Evolutionary conservation across 2,888 invertebrate genomes (phyloP).

Genomic region (Tuberolachnus salignus): DNA sequence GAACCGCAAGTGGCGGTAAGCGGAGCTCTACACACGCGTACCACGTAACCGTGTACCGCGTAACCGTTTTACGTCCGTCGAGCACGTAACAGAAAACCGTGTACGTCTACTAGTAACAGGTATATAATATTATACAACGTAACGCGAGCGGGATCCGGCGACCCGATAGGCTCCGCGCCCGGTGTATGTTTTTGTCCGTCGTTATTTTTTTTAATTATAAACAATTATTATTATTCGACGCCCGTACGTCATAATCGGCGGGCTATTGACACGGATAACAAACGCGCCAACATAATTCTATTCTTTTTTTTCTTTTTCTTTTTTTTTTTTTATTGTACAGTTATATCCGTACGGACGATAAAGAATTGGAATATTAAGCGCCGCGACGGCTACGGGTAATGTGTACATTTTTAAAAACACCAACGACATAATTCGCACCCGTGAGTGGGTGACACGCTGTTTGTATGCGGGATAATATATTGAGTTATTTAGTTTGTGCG

Average conservation of each 20-base stretch:
- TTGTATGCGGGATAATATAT: no score
- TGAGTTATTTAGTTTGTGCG: no score
- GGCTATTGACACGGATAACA: slow-evolving; percentile 6
- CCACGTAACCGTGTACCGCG: not conserved
- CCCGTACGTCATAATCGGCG: not conserved
- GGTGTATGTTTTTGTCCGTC: not conserved
- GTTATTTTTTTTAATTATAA: not conserved
- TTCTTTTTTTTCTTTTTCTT: no score
- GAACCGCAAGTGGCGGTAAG: no score
- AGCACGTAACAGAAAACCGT: not conserved
- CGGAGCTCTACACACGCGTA: not conserved
- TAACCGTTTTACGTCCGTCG: not conserved
- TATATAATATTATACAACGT: no score
- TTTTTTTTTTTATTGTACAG: not conserved
- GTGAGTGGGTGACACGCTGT: no score
- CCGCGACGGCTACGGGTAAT: no score
- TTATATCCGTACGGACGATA: no score
- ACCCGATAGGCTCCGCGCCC: not conserved
- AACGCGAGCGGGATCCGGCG: not conserved
- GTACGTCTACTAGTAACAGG: no score
- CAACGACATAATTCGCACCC: no score
- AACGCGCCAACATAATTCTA: not conserved
- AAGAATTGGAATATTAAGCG: no score
- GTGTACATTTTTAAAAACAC: no score
- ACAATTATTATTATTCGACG: slow-evolving; percentile 7